phyloP scores from a whole-genome alignment of 2,888 invertebrate species.

The Phoenoteleia sp. region DNA sequence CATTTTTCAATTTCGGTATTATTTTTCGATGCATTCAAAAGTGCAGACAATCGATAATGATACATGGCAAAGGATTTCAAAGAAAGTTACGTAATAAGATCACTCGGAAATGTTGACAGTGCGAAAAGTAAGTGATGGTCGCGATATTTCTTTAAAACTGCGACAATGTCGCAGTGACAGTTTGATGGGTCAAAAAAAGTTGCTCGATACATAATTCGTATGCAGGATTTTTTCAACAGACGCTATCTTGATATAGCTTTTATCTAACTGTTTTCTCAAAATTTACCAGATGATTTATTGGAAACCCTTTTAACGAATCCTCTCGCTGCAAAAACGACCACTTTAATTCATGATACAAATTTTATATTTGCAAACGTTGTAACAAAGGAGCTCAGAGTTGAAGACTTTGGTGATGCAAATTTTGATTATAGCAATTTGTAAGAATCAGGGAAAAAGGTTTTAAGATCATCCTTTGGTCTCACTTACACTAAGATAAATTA shows the following conservation, averaged over 20 bases:
- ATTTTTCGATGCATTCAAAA: constrained; percentile 42
- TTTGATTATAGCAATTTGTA: too few species aligned
- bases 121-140: constrained; percentile 11
- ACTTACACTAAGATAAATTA: too few species aligned
- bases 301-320: neutral
- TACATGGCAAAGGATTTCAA: constrained; percentile 30
- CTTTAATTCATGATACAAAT: neutral
- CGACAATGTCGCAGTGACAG: constrained; percentile 22
- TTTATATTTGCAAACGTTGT: too few species aligned
- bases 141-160: constrained; percentile 18
- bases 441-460: too few species aligned
- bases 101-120: constrained; percentile 2
- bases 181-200: constrained; percentile 1
- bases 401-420: too few species aligned
- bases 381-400: too few species aligned
- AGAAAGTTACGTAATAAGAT: constrained; percentile 34
- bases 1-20: constrained; percentile 48
- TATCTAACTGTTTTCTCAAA: neutral
- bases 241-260: neutral
- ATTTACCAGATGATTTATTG: too few species aligned
- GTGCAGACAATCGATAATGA: constrained; percentile 49
- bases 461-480: too few species aligned
- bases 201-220: neutral
- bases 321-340: constrained; percentile 5
- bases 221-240: neutral